A percentile compares a stretch with the other conserved stretches of the same genome.
These are phyloP conservation scores for Lithosia quadra DNA, from an alignment of 2,888 invertebrate species.

Conservation along the genomic window DNA sequence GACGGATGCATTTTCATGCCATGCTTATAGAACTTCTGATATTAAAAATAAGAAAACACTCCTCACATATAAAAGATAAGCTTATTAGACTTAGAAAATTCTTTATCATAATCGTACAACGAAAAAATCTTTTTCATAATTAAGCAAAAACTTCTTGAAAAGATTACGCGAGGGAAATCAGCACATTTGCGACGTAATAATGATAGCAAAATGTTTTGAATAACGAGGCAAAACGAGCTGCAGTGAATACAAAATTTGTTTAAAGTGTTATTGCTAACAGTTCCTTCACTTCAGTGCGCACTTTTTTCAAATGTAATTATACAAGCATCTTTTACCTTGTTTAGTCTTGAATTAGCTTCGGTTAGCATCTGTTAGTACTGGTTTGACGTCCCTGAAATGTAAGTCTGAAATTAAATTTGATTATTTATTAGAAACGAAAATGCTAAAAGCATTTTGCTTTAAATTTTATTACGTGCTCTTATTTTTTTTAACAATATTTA, in stretches of 20 bases:
- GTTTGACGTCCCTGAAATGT: not conserved
- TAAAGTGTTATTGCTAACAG: constrained; percentile 5
- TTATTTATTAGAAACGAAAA: too few relatives aligned
- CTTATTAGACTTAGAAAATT: not conserved
- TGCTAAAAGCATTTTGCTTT: too few relatives aligned
- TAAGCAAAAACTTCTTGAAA: constrained; percentile 18
- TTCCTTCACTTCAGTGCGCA: not conserved
- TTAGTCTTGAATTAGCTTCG: not conserved
- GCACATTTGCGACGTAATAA: constrained; percentile 21
- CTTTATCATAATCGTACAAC: constrained; percentile 11
- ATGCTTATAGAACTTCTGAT: too few relatives aligned
- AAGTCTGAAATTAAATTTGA: not conserved
- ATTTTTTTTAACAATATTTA: too few relatives aligned
- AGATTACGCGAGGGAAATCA: constrained; percentile 29
- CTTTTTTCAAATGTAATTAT: not conserved
- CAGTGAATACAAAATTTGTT: not conserved
- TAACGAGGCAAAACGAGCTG: constrained; percentile 2
- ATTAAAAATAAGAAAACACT: too few relatives aligned
- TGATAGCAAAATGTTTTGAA: constrained; percentile 25
- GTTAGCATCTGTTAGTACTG: not conserved
- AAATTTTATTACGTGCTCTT: too few relatives aligned
- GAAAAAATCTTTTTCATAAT: constrained; percentile 15
- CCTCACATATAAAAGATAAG: too few relatives aligned
- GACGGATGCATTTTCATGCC: too few relatives aligned
- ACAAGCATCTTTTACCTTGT: not conserved